These are phyloP conservation scores for Scotopteryx bipunctaria DNA, from an alignment of 2,888 invertebrate genomes.

Conservation along the genomic window DNA sequence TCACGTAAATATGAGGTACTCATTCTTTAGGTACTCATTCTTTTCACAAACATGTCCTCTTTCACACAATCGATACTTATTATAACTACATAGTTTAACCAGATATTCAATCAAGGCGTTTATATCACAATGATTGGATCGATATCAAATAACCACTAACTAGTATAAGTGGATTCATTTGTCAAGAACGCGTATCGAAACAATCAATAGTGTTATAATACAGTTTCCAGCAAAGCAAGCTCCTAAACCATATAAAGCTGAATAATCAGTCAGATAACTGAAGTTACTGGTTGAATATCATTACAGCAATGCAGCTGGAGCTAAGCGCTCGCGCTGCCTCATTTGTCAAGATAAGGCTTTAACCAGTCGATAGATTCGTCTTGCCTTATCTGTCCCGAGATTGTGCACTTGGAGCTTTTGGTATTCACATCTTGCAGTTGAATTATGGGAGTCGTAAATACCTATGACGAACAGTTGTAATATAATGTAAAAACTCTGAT, in stretches of 20 bases:
- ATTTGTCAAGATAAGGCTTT: constrained; percentile 17
- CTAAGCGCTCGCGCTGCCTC: constrained; percentile 3
- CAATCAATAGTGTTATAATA: background rate
- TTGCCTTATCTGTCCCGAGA: constrained; percentile 12
- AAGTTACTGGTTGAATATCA: constrained; percentile 1
- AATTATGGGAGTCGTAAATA: background rate
- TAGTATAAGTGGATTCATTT: background rate
- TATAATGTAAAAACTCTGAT: no score
- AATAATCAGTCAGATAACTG: background rate
- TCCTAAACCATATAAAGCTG: background rate
- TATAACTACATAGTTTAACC: no score
- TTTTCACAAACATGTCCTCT: no score
- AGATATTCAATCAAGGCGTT: no score
- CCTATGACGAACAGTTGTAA: no score
- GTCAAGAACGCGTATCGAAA: background rate
- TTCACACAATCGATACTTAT: no score
- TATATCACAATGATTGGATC: no score
- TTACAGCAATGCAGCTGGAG: constrained; percentile 1
- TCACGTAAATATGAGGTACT: no score
- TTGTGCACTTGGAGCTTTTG: constrained; percentile 8
- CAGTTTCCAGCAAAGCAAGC: no score
- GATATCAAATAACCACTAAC: no score
- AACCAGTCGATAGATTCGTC: constrained; percentile 22
- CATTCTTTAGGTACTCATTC: no score
- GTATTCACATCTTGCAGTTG: constrained; percentile 1